These are phyloP conservation scores for Aurelia sp. DNA, from an alignment of 30 jellyfish, hydroid and myxozoan genomes.

Conservation along the genomic window DNA sequence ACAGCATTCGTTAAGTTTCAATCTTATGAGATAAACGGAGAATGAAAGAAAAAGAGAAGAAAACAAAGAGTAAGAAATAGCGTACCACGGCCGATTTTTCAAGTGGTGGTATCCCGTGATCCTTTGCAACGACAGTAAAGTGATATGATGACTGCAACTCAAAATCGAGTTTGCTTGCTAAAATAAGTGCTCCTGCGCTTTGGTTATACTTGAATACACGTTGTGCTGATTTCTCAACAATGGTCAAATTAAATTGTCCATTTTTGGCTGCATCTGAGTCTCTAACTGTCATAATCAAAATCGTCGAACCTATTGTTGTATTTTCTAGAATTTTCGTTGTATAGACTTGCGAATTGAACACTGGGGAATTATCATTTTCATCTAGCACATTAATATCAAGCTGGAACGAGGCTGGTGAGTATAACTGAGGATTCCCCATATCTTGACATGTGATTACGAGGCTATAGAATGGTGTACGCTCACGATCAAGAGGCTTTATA, in stretches of 20 bases:
- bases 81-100: conserved; percentile 78
- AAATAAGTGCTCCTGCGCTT: conserved; percentile 28
- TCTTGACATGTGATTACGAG: conserved; percentile 51
- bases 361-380: conserved; percentile 71
- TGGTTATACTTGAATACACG: conserved; percentile 29
- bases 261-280: conserved; percentile 77
- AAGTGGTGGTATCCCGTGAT: conserved; percentile 71
- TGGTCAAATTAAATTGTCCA: conserved; percentile 49
- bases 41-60: too few relatives aligned
- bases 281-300: conserved; percentile 16
- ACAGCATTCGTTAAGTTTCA: too few relatives aligned
- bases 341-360: conserved; percentile 29
- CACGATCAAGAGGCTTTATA: conserved; percentile 65
- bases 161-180: conserved; percentile 59
- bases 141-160: conserved; percentile 56
- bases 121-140: conserved; percentile 81
- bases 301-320: conserved; percentile 50
- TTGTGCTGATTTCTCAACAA: conserved; percentile 42
- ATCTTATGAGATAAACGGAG: too few relatives aligned
- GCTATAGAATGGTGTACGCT: conserved; percentile 18
- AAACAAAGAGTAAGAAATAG: too few relatives aligned
- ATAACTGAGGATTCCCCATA: conserved; percentile 57
- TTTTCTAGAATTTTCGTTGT: conserved; percentile 42
- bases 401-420: conserved; percentile 13
- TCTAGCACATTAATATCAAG: conserved; percentile 33